phyloP scores from a whole-genome alignment of 2,888 invertebrate species.

The Luperina testacea region DNA sequence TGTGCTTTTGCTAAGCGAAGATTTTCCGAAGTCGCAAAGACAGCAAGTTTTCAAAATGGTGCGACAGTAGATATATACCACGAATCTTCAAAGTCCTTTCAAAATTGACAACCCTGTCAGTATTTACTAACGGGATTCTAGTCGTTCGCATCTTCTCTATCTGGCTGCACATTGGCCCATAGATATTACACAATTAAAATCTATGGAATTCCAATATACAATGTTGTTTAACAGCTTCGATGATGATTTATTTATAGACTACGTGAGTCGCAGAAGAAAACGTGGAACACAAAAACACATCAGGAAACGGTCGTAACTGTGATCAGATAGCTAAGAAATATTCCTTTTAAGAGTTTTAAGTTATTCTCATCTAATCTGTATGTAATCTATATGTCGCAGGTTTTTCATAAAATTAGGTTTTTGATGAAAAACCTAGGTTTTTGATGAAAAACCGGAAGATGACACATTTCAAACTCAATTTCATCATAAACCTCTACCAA shows the following conservation, averaged over 20 bases:
- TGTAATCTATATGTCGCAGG: too few species aligned
- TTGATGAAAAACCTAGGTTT: too few species aligned
- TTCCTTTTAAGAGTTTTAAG: too few species aligned
- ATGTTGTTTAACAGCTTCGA: constrained; percentile 59
- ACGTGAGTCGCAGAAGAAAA: constrained; percentile 47
- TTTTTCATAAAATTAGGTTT: too few species aligned
- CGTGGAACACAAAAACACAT: constrained; percentile 44
- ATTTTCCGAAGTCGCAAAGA: background rate
- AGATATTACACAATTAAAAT: constrained; percentile 72
- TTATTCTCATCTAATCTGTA: too few species aligned
- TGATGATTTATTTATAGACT: constrained; percentile 59
- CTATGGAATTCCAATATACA: constrained; percentile 69
- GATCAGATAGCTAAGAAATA: constrained; percentile 14
- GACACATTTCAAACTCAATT: too few species aligned
- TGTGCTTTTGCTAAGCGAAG: background rate
- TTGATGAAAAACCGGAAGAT: too few species aligned
- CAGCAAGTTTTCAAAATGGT: too few species aligned
- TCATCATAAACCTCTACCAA: too few species aligned
- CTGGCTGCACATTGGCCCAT: constrained; percentile 63
- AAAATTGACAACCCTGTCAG: too few species aligned
- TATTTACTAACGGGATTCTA: constrained; percentile 21
- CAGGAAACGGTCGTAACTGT: constrained; percentile 58
- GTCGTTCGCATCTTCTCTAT: constrained; percentile 56
- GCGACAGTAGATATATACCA: too few species aligned
- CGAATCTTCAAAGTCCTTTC: too few species aligned